Conservation (phyloP, 2,797 vertebrate genomes). For the Leuciscus waleckii region DNA sequence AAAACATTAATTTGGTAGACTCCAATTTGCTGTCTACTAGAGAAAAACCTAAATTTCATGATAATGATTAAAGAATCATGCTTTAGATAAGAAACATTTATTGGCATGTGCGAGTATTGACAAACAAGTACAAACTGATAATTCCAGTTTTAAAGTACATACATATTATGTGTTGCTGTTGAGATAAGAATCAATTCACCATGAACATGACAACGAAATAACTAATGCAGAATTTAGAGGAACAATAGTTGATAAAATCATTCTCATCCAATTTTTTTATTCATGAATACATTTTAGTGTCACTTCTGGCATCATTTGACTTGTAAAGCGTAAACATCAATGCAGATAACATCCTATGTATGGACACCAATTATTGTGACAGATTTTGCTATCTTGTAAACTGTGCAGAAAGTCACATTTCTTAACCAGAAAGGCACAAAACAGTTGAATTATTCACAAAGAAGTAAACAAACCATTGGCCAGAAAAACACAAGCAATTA, state of each 20-base stretch:
- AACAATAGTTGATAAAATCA: neutral
- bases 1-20: neutral
- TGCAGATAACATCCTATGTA: slow-evolving; percentile 10
- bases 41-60: neutral
- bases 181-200: neutral
- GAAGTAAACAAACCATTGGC: neutral
- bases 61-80: neutral
- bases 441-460: slow-evolving; percentile 20
- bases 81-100: slow-evolving; percentile 5
- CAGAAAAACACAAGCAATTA: slow-evolving; percentile 18
- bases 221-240: neutral
- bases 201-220: neutral
- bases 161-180: neutral
- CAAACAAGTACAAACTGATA: neutral
- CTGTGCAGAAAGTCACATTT: slow-evolving; percentile 4
- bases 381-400: slow-evolving; percentile 9
- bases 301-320: neutral
- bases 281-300: slow-evolving; percentile 12
- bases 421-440: slow-evolving; percentile 50
- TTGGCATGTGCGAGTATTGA: neutral
- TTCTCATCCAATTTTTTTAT: neutral
- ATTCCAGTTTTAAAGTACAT: neutral
- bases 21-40: neutral
- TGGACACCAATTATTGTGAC: slow-evolving; percentile 13
- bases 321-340: slow-evolving; percentile 13